Conservation (phyloP, 2,113 vertebrate genomes). For the Dolichotis patagonum region DNA sequence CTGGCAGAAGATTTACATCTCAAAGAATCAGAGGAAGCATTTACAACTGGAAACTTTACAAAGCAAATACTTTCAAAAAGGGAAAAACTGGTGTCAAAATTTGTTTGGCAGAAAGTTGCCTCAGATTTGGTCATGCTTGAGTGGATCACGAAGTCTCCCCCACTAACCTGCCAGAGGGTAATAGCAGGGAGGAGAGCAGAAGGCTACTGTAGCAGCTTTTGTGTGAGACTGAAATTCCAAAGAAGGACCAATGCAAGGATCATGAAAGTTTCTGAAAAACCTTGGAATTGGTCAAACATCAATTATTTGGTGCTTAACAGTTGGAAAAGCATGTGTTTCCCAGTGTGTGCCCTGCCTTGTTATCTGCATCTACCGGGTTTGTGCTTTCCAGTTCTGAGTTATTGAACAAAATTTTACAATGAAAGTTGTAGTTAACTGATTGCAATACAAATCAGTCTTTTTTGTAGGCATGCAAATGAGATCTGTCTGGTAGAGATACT, state of each 20-base stretch:
- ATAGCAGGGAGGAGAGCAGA: background rate
- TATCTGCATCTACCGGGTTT: background rate
- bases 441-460: constrained; percentile 21
- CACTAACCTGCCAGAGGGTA: background rate
- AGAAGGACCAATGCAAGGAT: background rate
- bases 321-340: background rate
- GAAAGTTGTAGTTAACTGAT: constrained; percentile 4
- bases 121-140: background rate
- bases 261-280: background rate
- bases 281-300: background rate
- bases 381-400: background rate
- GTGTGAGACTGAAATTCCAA: background rate
- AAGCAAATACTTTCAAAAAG: background rate
- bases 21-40: background rate
- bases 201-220: background rate
- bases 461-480: background rate
- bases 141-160: background rate
- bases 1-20: background rate
- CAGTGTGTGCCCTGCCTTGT: background rate
- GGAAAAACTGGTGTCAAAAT: background rate
- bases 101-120: background rate
- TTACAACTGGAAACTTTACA: background rate
- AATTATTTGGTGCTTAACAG: background rate
- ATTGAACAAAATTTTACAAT: background rate
- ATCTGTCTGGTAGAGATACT: background rate